Evolutionary conservation across 2,888 invertebrate species (phyloP), one percentile per base, ranked within the genome.

Genomic region (Calephelis perditalis): DNA sequence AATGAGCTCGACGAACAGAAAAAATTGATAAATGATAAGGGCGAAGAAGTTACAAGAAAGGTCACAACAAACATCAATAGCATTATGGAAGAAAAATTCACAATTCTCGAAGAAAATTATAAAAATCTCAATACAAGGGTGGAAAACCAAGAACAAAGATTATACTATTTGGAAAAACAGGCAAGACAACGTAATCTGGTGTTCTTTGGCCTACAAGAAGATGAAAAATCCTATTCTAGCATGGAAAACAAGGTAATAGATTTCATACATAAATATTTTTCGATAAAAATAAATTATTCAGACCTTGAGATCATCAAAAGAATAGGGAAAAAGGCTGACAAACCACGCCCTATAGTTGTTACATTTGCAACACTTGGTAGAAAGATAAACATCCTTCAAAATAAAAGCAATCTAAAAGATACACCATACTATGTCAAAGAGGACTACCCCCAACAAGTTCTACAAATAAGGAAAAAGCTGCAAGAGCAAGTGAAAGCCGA

Each of bases 391-490:
- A 59, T 59, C 8, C 15, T 63, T 1, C 60, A 64, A 56, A 36
- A 60, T 7, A 62, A 43, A 43, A 43, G 55, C 44, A 7, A 10
- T 10, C 37, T 58, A 40, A 59, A 62, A 37, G 58, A 58, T 6
- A 64, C 61, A 9, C 12, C 37, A 4, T 62, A 55, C 40, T 62
- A 58, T 35, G 46, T 62, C 6, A 62, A 64, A 56, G 63, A 65
- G 59, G 65, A 67, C 36, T 68, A 49, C 52, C 67, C 67, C 44
- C 59, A 63, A 57, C 15, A 61, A 15, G 78, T 63, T 5, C 9
- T 67, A 44, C 59, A 66, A 47, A 66, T 64, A 44, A 65, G 66
- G 47, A 67, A 57, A 61, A 56, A 66, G 45, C 46, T 67, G 52
- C 63, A 66, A 57, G 65, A 62, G 56, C 67, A 67, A 62, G 55